These are phyloP conservation scores for Agrotis segetum DNA, from an alignment of 2,888 invertebrate species.

Conservation along the genomic window DNA sequence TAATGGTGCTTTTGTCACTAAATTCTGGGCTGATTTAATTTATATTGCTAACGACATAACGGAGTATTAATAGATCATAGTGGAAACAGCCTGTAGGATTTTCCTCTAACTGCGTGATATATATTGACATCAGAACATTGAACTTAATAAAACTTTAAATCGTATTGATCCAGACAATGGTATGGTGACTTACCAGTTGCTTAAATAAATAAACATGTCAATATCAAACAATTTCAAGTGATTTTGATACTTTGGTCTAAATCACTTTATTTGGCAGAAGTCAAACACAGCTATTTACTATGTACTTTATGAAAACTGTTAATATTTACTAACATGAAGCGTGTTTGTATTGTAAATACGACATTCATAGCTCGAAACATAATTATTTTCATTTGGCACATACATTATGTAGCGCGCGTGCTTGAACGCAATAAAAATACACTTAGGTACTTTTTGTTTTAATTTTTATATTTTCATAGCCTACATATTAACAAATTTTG, in stretches of 20 bases:
- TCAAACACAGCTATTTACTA: not conserved
- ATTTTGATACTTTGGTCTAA: not conserved
- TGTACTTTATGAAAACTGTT: not conserved
- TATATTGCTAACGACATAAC: not conserved
- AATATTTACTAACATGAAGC: not conserved
- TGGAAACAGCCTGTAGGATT: not conserved
- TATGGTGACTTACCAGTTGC: too few relatives aligned
- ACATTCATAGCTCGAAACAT: conserved; percentile 10
- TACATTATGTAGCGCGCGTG: conserved; percentile 39
- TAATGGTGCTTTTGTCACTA: not conserved
- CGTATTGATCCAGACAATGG: too few relatives aligned
- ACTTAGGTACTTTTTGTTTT: conserved; percentile 17
- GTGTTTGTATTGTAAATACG: conserved; percentile 22
- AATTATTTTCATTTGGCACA: conserved; percentile 41
- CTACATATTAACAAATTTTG: conserved; percentile 19
- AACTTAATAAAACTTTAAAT: not conserved
- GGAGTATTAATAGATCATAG: too few relatives aligned
- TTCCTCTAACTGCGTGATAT: not conserved
- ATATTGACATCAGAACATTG: not conserved
- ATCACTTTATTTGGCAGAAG: not conserved
- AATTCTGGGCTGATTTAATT: not conserved
- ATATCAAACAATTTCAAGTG: not conserved
- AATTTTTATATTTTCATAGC: conserved; percentile 18
- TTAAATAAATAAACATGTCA: not conserved
- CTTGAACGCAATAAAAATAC: conserved; percentile 26